Conservation (phyloP, 2,113 vertebrate genomes). For the Antechinus stuartii region DNA sequence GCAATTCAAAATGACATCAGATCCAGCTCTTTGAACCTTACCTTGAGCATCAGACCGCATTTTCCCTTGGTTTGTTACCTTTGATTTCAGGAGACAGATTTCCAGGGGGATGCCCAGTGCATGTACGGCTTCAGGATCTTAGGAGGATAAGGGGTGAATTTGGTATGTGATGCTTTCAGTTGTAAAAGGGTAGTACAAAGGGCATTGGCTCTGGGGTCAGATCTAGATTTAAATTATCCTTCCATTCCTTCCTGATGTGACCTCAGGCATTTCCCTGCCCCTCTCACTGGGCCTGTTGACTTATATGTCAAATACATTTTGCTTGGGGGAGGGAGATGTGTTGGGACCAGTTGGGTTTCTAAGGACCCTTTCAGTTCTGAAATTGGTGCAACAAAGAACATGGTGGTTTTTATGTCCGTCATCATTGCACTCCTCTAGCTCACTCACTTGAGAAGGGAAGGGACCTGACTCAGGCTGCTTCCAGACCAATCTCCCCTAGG, state of each 20-base stretch:
- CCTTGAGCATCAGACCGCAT: not conserved
- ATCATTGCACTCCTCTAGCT: not conserved
- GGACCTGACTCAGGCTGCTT: not conserved
- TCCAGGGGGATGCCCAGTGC: not conserved
- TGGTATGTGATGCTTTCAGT: not conserved
- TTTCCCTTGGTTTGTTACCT: not conserved
- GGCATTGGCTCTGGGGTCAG: not conserved
- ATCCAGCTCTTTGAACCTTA: not conserved
- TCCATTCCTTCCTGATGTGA: not conserved
- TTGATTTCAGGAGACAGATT: not conserved
- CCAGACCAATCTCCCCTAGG: slow-evolving; percentile 60
- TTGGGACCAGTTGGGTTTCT: not conserved
- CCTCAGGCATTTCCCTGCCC: not conserved
- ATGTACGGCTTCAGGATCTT: not conserved
- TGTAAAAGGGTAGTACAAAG: not conserved
- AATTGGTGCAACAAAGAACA: not conserved
- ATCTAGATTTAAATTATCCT: not conserved
- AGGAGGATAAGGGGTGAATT: not conserved
- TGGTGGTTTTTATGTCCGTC: not conserved
- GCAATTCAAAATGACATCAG: not conserved
- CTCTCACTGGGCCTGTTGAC: not conserved
- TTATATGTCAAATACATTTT: not conserved
- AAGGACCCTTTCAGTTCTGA: not conserved
- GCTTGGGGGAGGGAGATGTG: not conserved
- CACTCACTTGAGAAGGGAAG: not conserved